Evolutionary conservation across 2,797 vertebrate species (phyloP), one percentile per base, ranked within the genome.

Genomic region (Epinephelus malabaricus): DNA sequence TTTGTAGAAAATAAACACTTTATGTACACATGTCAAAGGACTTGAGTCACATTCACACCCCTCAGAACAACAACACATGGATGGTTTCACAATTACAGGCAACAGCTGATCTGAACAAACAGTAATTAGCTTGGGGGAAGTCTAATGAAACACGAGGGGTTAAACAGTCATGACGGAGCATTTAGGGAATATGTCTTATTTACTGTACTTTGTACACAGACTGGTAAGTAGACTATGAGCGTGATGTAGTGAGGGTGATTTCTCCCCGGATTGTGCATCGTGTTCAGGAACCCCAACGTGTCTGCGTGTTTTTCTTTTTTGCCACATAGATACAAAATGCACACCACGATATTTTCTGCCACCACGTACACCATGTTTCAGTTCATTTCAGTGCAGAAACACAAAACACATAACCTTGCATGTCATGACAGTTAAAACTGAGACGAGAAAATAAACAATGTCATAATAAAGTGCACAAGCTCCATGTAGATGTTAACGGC

Each of bases 11-110:
- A 96, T 96, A 96, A 95, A 92, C 91, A 96, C 95, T 89, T 92
- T 97, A 98, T 99, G 95, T 99, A 98, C 98, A 99, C 91, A 92
- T 89, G 95, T 95, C 95, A 89, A 94, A 96, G 94, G 94, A 96
- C 97, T 95, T 85, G 92, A 96, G 95, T 76, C 47, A 93, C 93
- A 97, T 96, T 96, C 53, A 80, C 92, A 95, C 94, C 90, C 92
- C 92, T 95, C 47, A 93, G 88, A 86, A 96, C 90, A 82, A 92
- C 93, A 90, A 91, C 90, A 90, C 92, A 87, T 94, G 91, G 92
- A 95, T 93, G 86, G 82, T 85, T 96, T 94, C 92, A 92, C 95
- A 82, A 80, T 89, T 91, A 94, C 95, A 90, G 88, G 89, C 93
- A 94, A 94, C 94, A 86, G 69, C 78, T 90, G 91, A 86, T 93